These are phyloP conservation scores for Cotesia vestalis DNA, from an alignment of 1,140 invertebrate genomes.

Conservation along the genomic window DNA sequence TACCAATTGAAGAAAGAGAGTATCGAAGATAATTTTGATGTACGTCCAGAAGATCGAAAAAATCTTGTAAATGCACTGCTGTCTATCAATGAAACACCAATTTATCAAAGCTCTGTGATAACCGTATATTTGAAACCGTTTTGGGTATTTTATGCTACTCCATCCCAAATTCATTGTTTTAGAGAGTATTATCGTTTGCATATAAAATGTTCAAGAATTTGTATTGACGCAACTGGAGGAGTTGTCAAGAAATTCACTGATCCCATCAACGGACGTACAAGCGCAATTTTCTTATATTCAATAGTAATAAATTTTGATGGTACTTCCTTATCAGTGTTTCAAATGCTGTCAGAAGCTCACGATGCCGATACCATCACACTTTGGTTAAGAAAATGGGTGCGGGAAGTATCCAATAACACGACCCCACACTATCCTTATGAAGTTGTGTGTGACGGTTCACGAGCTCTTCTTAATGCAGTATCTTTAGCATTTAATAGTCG, in stretches of 20 bases:
- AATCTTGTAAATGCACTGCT: background rate
- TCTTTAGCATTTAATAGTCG: background rate
- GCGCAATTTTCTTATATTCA: background rate
- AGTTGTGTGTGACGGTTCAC: background rate
- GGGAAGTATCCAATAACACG: background rate
- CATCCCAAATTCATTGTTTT: background rate
- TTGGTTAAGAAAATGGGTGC: background rate
- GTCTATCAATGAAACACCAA: background rate
- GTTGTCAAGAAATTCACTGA: background rate
- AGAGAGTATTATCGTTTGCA: background rate
- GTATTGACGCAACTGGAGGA: slow-evolving; percentile 5
- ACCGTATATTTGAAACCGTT: background rate
- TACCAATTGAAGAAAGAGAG: slow-evolving; percentile 6
- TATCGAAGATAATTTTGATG: background rate
- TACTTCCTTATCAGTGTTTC: background rate
- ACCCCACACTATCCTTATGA: background rate
- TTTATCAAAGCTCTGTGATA: background rate
- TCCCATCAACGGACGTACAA: background rate
- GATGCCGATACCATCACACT: background rate
- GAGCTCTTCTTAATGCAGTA: background rate
- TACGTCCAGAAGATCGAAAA: background rate
- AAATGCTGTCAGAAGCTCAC: slow-evolving; percentile 8
- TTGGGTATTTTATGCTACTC: slow-evolving; percentile 2
- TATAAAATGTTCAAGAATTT: background rate
- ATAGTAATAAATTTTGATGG: background rate